A percentile compares a stretch with the other conserved stretches of the same genome.
phyloP scores from a whole-genome alignment of 2,113 vertebrate species.

The Oophaga pumilio region DNA sequence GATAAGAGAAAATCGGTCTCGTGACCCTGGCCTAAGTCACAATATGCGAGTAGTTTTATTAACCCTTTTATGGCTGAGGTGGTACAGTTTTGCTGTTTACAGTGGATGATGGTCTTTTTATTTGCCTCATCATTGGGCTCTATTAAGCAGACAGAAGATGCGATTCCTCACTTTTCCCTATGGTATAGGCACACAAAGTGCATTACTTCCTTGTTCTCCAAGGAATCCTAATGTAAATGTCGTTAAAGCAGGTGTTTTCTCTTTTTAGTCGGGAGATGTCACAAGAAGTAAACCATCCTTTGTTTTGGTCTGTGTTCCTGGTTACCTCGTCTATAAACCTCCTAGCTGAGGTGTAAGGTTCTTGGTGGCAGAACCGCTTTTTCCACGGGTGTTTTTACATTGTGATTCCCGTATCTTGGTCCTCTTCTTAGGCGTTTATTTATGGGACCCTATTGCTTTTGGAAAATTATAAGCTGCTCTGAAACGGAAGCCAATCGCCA shows the following conservation, averaged over 20 bases:
- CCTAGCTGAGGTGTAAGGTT: not conserved
- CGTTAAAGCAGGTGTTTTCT: not conserved
- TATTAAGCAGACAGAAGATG: too few species aligned
- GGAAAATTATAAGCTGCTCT: slow-evolving; percentile 29
- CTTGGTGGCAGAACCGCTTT: not conserved
- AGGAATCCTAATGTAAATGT: not conserved
- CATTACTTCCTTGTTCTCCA: not conserved
- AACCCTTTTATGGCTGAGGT: too few species aligned
- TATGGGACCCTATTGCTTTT: not conserved
- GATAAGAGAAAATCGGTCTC: too few species aligned
- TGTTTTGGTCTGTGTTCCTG: not conserved
- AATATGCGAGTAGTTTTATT: too few species aligned
- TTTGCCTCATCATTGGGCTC: too few species aligned
- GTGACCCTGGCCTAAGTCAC: too few species aligned
- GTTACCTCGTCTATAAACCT: not conserved
- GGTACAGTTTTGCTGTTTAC: not conserved
- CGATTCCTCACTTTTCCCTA: too few species aligned
- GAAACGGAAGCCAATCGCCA: slow-evolving; percentile 9
- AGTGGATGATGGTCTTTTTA: not conserved
- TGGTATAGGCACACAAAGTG: too few species aligned
- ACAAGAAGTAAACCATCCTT: not conserved
- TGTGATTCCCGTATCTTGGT: not conserved
- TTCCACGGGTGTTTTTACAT: not conserved
- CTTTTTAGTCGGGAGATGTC: not conserved
- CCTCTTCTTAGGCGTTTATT: not conserved